Evolutionary conservation across 2,113 vertebrate species (phyloP).

Genomic region (Indri indri): DNA sequence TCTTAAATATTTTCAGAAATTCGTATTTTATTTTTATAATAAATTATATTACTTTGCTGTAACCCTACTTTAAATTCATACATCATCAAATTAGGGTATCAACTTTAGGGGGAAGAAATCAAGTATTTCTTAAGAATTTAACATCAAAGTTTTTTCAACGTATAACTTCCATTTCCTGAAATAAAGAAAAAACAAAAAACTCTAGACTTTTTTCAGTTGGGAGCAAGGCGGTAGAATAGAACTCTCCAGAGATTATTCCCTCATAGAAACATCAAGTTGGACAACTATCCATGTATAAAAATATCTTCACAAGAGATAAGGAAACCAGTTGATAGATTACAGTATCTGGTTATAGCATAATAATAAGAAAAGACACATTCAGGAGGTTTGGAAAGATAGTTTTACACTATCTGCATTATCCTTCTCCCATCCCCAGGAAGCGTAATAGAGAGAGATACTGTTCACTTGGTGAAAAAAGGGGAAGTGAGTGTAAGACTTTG

Average conservation of each 20-base stretch:
- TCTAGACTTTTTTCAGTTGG: not conserved
- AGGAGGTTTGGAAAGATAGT: not conserved
- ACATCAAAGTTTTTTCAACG: not conserved
- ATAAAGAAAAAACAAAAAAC: not conserved
- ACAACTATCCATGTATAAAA: not conserved
- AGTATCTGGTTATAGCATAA: not conserved
- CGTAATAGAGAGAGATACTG: not conserved
- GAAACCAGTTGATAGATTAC: not conserved
- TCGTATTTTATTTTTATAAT: not conserved
- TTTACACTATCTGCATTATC: not conserved
- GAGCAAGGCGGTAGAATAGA: not conserved
- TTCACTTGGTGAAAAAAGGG: not conserved
- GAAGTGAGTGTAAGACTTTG: not conserved
- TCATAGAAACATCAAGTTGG: not conserved
- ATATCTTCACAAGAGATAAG: not conserved
- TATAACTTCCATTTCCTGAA: not conserved
- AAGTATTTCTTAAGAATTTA: not conserved
- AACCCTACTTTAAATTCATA: not conserved
- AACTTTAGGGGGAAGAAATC: not conserved
- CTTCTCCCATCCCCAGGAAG: not conserved
- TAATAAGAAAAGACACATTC: not conserved
- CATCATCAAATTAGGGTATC: not conserved
- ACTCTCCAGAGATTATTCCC: not conserved
- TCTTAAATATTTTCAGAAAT: not conserved
- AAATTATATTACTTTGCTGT: not conserved